Conservation (phyloP, 2,888 invertebrate genomes). For the Beris morrisii region DNA sequence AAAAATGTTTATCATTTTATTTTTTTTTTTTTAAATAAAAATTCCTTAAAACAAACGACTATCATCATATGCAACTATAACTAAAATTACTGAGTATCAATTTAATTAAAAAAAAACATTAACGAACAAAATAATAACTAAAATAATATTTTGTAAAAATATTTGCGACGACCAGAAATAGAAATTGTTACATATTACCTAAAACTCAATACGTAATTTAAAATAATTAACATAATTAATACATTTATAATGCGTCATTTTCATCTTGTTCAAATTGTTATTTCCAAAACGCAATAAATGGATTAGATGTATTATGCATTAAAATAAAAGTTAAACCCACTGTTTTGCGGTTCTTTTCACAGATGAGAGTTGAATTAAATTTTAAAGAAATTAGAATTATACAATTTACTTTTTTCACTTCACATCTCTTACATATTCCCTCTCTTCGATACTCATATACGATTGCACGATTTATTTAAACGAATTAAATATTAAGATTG, state of each 20-base stretch:
- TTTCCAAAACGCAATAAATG: too few relatives aligned
- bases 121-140: slow-evolving; percentile 13
- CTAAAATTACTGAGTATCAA: slow-evolving; percentile 38
- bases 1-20: background rate
- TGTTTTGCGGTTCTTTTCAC: too few relatives aligned
- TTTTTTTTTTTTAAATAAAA: slow-evolving; percentile 23
- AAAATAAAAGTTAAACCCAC: too few relatives aligned
- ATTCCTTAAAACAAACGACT: slow-evolving; percentile 33
- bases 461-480: too few relatives aligned
- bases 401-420: too few relatives aligned
- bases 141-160: slow-evolving; percentile 11
- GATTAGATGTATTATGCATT: too few relatives aligned
- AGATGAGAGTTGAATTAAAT: too few relatives aligned
- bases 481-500: too few relatives aligned
- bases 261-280: too few relatives aligned
- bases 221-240: background rate
- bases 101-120: slow-evolving; percentile 22
- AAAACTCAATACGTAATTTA: background rate
- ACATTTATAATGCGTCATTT: background rate
- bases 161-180: slow-evolving; percentile 36
- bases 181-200: background rate
- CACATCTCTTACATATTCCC: too few relatives aligned
- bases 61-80: slow-evolving; percentile 21
- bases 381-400: too few relatives aligned
- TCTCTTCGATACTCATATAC: too few relatives aligned